Evolutionary conservation across 2,797 vertebrate genomes (phyloP), one percentile per base, ranked within the genome.

Genomic region (Odontamblyopus lacepedii): DNA sequence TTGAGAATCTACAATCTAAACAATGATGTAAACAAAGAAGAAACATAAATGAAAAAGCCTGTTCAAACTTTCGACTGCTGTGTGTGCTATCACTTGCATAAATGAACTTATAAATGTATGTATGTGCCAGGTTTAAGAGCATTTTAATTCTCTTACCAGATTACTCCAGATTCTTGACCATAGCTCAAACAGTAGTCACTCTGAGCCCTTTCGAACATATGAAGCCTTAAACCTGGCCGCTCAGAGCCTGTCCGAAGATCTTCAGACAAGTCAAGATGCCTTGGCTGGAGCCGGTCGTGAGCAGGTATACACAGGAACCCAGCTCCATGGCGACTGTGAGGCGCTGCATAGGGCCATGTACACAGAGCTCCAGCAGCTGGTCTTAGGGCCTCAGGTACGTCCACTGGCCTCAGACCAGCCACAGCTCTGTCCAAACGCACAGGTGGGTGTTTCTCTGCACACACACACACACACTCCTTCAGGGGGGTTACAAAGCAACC

Each of bases 201-300:
- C 92, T 1, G 94, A 97, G 18, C 94, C 96, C 75, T 96, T 98
- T 78, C 94, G 91, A 84, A 98, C 96, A 0, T 95, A 95, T 0
- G 81, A 92, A 83, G 90, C 72, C 5, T 75, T 99, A 85, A 91
- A 97, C 72, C 87, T 93, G 57, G 92, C 93, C 62, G 94, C 94
- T 64, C 73, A 48, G 70, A 92, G 89, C 75, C 90, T 97, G 19
- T 91, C 92, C 48, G 77, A 83, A 76, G 92, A 95, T 76, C 89
- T 95, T 72, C 82, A 82, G 83, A 35, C 78, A 18, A 78, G 85
- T 57, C 88, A 84, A 41, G 92, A 95, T 63, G 91, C 95, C 1
- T 67, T 96, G 64, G 88, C 87, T 15, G 78, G 85, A 0, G 92
- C 92, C 44, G 62, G 77, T 73, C 83, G 84, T 19, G 94, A 96